A percentile compares a stretch with the other conserved stretches of the same genome.
These are phyloP conservation scores for Leucoraja ocellata DNA, from an alignment of 2,797 vertebrate genomes.

Conservation along the genomic window DNA sequence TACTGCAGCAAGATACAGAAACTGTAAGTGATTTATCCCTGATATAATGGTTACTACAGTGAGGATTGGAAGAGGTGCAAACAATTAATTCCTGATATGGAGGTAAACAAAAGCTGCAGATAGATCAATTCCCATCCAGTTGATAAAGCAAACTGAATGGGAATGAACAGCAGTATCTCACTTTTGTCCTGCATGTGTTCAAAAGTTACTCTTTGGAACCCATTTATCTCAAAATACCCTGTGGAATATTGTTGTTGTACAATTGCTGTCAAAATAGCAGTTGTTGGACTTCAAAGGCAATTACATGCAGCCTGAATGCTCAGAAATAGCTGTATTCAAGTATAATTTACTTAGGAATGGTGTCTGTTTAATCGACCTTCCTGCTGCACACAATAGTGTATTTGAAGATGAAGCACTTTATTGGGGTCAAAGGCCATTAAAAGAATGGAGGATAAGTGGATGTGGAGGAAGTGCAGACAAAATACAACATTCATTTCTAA, in stretches of 20 bases:
- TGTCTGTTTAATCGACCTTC: not conserved
- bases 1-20: not conserved
- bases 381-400: not conserved
- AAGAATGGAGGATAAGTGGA: not conserved
- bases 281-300: not conserved
- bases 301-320: not conserved
- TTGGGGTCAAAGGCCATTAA: not conserved
- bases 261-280: not conserved
- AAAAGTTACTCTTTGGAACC: not conserved
- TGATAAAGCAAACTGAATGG: not conserved
- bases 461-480: not conserved
- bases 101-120: not conserved
- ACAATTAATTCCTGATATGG: not conserved
- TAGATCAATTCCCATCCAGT: not conserved
- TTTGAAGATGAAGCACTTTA: not conserved
- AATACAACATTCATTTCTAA: not conserved
- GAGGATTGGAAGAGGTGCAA: not conserved
- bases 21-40: not conserved
- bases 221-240: not conserved
- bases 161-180: not conserved
- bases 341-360: not conserved
- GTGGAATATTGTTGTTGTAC: not conserved
- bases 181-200: not conserved
- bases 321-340: not conserved
- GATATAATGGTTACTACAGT: not conserved